Evolutionary conservation across 2,113 vertebrate species (phyloP).

Genomic region (Otocyon megalotis): DNA sequence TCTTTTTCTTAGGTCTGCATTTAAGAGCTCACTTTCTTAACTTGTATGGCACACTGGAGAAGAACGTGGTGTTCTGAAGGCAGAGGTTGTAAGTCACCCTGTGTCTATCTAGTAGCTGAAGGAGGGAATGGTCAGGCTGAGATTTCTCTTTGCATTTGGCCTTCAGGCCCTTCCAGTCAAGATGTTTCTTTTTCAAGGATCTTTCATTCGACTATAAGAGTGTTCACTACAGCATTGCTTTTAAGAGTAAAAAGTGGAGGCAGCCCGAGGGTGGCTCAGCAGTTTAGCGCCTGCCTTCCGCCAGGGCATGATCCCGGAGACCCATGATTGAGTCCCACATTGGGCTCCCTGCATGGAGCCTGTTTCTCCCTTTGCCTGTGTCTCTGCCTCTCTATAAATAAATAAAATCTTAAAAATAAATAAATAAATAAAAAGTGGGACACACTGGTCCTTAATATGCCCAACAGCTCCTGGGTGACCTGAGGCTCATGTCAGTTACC

Average conservation of each 20-base stretch:
- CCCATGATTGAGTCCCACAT: too few relatives aligned
- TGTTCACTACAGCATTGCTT: background rate
- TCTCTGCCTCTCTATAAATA: too few relatives aligned
- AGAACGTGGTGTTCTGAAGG: background rate
- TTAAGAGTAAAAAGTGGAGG: background rate
- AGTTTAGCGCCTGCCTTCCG: too few relatives aligned
- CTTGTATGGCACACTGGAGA: background rate
- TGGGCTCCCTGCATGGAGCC: too few relatives aligned
- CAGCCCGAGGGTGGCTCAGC: too few relatives aligned
- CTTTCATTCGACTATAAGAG: background rate
- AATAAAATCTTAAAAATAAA: too few relatives aligned
- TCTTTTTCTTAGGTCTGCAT: background rate
- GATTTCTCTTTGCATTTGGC: background rate
- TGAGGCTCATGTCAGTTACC: background rate
- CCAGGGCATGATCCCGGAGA: too few relatives aligned
- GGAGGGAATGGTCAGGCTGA: background rate
- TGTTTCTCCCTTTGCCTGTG: too few relatives aligned
- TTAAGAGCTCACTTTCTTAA: background rate
- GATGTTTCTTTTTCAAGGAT: background rate
- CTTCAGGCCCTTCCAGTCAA: background rate
- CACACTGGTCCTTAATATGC: background rate
- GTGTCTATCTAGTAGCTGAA: background rate
- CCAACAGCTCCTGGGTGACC: background rate
- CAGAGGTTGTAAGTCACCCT: background rate
- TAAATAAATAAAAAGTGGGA: background rate